Evolutionary conservation across 2,113 vertebrate species (phyloP), one percentile per base, ranked within the genome.

Genomic region (Ploceus nigricollis): DNA sequence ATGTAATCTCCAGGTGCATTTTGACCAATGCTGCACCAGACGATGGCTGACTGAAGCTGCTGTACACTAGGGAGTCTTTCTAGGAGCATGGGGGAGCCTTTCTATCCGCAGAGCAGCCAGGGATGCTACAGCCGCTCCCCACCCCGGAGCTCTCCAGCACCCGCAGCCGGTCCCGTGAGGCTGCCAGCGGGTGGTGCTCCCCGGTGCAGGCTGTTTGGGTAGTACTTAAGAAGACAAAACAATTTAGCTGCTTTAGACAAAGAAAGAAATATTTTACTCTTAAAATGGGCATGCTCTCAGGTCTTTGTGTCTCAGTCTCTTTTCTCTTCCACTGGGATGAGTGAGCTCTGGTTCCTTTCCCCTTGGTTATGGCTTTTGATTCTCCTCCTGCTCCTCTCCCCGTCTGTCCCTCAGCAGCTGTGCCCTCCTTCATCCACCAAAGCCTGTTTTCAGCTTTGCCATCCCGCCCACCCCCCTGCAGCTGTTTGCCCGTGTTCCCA

Each of bases 151-250:
- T 53, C 44, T 64, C 66, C 47, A 21, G 56, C n/a, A 9, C 6
- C 44, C 4, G 0, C 42, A 48, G 42, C 50, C 24, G 44, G 13
- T 31, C 22, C 22, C 1, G 0, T 9, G 7, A 13, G 21, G 33
- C 42, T 75, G 45, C 3, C 65, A 22, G 23, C 0, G 0, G 21
- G 13, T 2, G 6, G 1, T 37, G 14, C 18, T 30, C 42, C 48
- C 37, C 37, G 9, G 30, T 44, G 20, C 6, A 2, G 15, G 31
- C 39, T 60, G 1, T 15, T 35, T 18, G 18, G 7, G 7, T 30
- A 56, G 39, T 23, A 15, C 58, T 40, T 30, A 23, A 44, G 23
- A 48, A 77, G 17, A 30, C 3, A 75, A 58, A 51, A 16, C 1
- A 4, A 15, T 28, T 39, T 51, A 40, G n/a, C 25, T 28, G 11